Evolutionary conservation across 2,797 vertebrate genomes (phyloP).

Genomic region (Cercopithecus diana): DNA sequence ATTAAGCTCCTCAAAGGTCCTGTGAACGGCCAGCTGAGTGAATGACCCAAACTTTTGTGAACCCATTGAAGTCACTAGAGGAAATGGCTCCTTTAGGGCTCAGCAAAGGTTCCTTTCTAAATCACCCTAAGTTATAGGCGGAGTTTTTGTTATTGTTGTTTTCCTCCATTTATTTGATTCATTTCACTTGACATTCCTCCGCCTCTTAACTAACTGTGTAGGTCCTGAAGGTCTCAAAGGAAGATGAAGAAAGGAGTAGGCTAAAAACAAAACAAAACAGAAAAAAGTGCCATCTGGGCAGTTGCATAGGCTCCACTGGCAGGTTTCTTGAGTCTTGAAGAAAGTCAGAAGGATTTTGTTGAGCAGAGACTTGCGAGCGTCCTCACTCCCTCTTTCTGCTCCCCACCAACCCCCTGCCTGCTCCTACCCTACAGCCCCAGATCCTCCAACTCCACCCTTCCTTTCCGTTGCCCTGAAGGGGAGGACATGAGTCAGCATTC

Average conservation of each 20-base stretch:
- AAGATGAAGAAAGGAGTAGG: not conserved
- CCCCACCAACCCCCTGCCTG: not conserved
- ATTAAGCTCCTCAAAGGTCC: not conserved
- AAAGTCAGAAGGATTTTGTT: not conserved
- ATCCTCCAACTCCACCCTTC: conserved; percentile 68
- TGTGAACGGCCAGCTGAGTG: not conserved
- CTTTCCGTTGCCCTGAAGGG: conserved; percentile 70
- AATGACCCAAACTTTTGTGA: not conserved
- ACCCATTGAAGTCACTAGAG: not conserved
- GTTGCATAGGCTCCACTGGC: not conserved
- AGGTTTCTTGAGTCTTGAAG: not conserved
- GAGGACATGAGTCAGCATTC: conserved; percentile 74
- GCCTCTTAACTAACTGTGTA: conserved; percentile 8
- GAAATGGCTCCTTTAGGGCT: conserved; percentile 32
- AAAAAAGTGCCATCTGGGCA: not conserved
- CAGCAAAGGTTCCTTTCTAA: conserved; percentile 41
- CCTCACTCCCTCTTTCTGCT: not conserved
- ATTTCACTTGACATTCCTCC: conserved; percentile 53
- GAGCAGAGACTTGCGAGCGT: not conserved
- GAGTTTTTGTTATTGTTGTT: not conserved
- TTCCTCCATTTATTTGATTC: conserved; percentile 37
- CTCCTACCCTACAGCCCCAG: not conserved
- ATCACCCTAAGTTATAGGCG: not conserved
- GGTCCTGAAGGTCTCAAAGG: conserved; percentile 39
- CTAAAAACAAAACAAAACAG: not conserved